A percentile compares a stretch with the other conserved stretches of the same genome.
phyloP scores from a whole-genome alignment of 2,888 invertebrate genomes.

The Trissonchulus latispiculum region DNA sequence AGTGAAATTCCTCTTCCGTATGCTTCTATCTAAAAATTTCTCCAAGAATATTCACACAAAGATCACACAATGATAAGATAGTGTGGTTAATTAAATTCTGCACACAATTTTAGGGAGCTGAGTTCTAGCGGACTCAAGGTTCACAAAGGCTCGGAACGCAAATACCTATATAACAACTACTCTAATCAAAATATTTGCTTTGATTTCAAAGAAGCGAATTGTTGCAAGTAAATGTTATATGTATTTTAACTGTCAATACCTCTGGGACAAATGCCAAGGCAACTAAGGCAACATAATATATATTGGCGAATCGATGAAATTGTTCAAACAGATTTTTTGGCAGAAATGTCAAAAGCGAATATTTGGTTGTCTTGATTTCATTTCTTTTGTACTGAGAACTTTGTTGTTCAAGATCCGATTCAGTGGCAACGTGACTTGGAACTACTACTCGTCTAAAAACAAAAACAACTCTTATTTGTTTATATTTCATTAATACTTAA shows the following conservation, averaged over 20 bases:
- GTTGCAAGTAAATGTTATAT: too few relatives aligned
- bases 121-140: too few relatives aligned
- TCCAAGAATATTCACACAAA: background rate
- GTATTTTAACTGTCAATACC: constrained; percentile 50
- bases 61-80: background rate
- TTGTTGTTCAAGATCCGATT: background rate
- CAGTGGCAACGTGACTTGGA: background rate
- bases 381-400: constrained; percentile 58
- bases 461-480: too few relatives aligned
- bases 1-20: constrained; percentile 91
- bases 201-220: too few relatives aligned
- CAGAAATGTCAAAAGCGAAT: constrained; percentile 78
- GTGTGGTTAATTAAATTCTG: too few relatives aligned
- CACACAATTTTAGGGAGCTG: too few relatives aligned
- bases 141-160: too few relatives aligned
- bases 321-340: constrained; percentile 91
- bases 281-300: constrained; percentile 91
- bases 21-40: constrained; percentile 53
- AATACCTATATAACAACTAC: too few relatives aligned
- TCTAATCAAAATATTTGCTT: too few relatives aligned
- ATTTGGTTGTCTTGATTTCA: constrained; percentile 79
- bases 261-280: constrained; percentile 86
- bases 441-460: too few relatives aligned
- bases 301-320: constrained; percentile 88
- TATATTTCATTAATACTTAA: too few relatives aligned